These are phyloP conservation scores for Lepidotrigona ventralis DNA, from an alignment of 1,140 invertebrate species.

Conservation along the genomic window DNA sequence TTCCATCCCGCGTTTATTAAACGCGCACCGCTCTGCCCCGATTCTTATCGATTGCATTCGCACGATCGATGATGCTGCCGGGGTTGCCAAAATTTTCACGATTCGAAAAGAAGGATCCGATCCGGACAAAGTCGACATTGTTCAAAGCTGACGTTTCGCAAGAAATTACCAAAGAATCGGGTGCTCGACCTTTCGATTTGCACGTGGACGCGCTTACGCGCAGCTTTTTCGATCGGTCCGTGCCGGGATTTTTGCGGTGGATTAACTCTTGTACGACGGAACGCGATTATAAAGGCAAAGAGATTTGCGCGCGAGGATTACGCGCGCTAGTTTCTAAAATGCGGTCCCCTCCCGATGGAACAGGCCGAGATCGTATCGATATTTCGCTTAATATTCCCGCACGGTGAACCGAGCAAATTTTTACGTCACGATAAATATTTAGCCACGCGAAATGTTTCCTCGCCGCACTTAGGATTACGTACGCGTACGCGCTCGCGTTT, in stretches of 20 bases:
- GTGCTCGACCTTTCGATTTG: neutral
- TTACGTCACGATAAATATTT: neutral
- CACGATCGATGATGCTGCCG: neutral
- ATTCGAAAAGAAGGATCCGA: too few relatives aligned
- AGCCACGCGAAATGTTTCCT: neutral
- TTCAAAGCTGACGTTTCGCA: neutral
- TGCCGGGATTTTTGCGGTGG: constrained; percentile 12
- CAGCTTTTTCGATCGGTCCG: neutral
- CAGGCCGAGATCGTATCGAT: neutral
- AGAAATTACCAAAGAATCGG: neutral
- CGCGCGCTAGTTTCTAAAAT: neutral
- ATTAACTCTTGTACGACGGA: constrained; percentile 19
- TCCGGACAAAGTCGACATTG: neutral
- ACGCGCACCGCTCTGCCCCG: constrained; percentile 27
- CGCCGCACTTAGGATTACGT: neutral
- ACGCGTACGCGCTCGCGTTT: neutral
- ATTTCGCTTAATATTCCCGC: neutral
- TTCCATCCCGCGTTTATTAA: constrained; percentile 61
- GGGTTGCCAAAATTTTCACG: too few relatives aligned
- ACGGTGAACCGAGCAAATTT: neutral
- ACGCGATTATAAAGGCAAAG: constrained; percentile 31
- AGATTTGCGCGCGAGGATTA: constrained; percentile 5
- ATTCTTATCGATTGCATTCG: constrained; percentile 52
- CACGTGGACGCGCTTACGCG: neutral
- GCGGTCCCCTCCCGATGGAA: neutral